Percentiles rank a stretch among this genome's conserved stretches.
Conservation (phyloP, 2,797 vertebrate species). For the Anguilla pacifica region DNA sequence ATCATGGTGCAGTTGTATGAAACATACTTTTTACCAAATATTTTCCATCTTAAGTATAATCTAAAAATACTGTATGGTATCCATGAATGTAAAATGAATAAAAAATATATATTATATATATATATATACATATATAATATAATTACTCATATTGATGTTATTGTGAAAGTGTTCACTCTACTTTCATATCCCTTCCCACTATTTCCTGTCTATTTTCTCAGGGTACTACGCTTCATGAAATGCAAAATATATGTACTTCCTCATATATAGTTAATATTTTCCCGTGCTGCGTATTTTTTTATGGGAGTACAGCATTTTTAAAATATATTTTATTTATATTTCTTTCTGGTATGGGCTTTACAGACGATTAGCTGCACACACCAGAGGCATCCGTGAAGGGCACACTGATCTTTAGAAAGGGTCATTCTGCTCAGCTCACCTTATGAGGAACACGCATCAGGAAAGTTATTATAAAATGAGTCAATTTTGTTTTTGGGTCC, state of each 20-base stretch:
- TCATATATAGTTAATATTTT: neutral
- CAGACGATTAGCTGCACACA: neutral
- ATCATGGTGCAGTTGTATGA: too few relatives aligned
- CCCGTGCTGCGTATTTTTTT: neutral
- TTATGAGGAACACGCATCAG: neutral
- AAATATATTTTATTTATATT: neutral
- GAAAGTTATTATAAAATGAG: neutral
- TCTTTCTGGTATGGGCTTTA: neutral
- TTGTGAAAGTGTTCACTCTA: neutral
- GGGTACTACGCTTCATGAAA: neutral
- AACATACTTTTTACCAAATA: too few relatives aligned
- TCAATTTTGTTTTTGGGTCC: too few relatives aligned
- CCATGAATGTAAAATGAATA: too few relatives aligned
- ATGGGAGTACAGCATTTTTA: neutral
- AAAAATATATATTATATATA: too few relatives aligned
- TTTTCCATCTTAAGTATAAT: too few relatives aligned
- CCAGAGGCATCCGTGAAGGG: neutral
- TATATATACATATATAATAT: neutral
- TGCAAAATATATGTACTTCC: neutral
- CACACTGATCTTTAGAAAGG: constrained; percentile 14
- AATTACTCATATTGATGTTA: neutral
- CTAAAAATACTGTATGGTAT: too few relatives aligned
- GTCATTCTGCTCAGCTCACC: constrained; percentile 31
- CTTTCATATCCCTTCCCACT: neutral
- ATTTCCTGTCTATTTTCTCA: neutral